Percentiles rank a stretch among this genome's conserved stretches.
phyloP scores from a whole-genome alignment of 2,113 vertebrate species.

The Ginglymostoma cirratum region DNA sequence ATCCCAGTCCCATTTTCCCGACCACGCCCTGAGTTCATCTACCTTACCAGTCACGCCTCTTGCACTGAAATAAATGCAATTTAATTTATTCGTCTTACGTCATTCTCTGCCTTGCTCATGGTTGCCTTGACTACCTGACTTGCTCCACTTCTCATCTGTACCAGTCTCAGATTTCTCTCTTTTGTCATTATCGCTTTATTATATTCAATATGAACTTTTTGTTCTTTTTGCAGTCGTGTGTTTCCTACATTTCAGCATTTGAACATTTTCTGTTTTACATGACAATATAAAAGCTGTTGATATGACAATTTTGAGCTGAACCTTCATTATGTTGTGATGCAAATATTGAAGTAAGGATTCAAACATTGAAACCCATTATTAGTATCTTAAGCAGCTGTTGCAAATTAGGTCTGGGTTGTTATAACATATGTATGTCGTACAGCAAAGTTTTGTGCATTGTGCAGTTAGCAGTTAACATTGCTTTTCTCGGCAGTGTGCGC shows the following conservation, averaged over 20 bases:
- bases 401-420: neutral
- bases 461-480: neutral
- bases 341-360: neutral
- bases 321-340: neutral
- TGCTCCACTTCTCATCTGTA: no score
- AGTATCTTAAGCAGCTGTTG: neutral
- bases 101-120: no score
- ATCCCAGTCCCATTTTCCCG: no score
- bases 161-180: no score
- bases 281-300: neutral
- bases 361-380: neutral
- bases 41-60: no score
- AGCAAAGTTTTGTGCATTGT: neutral
- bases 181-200: no score
- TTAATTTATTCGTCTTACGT: no score
- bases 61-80: no score
- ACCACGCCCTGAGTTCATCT: no score
- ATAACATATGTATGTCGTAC: neutral
- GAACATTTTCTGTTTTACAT: neutral
- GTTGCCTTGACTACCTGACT: no score
- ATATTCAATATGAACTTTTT: neutral
- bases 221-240: neutral
- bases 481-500: neutral
- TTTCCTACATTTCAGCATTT: neutral
- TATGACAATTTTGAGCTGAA: neutral